These are phyloP conservation scores for Coilia nasus DNA, from an alignment of 2,797 vertebrate genomes.

Conservation along the genomic window DNA sequence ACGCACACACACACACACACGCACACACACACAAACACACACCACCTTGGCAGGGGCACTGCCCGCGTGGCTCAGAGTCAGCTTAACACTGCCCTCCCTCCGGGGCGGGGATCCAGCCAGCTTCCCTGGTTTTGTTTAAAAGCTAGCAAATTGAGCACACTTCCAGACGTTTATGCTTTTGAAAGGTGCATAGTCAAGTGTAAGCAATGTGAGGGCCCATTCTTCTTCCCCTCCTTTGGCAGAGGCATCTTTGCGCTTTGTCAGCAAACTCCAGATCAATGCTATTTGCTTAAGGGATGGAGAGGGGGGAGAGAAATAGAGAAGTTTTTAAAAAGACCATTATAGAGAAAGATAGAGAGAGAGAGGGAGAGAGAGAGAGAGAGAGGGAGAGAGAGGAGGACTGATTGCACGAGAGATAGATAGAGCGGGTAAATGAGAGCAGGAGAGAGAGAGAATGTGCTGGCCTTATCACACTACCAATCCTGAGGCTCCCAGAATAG, in stretches of 20 bases:
- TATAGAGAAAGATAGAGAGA: no score
- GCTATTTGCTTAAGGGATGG: constrained; percentile 21
- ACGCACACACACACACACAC: no score
- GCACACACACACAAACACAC: no score
- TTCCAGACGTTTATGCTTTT: constrained; percentile 10
- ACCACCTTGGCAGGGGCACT: background rate
- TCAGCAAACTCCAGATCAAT: constrained; percentile 33
- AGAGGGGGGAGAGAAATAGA: constrained; percentile 3
- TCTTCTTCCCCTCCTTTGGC: background rate
- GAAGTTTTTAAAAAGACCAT: background rate
- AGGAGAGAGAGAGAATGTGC: background rate
- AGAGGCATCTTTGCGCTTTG: constrained; percentile 18
- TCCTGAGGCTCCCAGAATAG: constrained; percentile 26
- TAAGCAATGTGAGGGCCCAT: constrained; percentile 15
- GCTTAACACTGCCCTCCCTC: no score
- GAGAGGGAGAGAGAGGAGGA: background rate
- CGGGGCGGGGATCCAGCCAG: background rate
- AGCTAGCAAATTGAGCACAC: background rate
- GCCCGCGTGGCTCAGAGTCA: background rate
- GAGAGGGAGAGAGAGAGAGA: background rate
- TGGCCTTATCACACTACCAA: constrained; percentile 35
- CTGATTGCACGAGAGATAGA: background rate
- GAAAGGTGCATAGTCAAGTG: constrained; percentile 24
- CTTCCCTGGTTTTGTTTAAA: constrained; percentile 1
- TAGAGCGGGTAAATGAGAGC: background rate